Evolutionary conservation across 1,140 invertebrate genomes (phyloP).

Genomic region (Aphis craccivora): DNA sequence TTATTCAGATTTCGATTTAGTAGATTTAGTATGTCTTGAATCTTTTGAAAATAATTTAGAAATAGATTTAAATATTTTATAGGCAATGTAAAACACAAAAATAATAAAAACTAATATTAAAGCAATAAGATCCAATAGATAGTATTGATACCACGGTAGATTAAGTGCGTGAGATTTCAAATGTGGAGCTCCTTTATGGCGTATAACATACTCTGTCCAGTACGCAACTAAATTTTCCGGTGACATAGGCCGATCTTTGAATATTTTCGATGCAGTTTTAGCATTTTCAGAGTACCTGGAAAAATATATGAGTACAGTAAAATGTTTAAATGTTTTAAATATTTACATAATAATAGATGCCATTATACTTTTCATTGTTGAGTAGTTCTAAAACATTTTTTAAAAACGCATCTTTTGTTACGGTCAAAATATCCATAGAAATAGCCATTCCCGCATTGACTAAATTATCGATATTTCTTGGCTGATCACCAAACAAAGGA

Average conservation of each 20-base stretch:
- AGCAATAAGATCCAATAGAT: slow-evolving; percentile 59
- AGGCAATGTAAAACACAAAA: background rate
- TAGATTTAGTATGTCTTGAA: background rate
- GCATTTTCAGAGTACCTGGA: slow-evolving; percentile 15
- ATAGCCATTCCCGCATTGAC: slow-evolving; percentile 63
- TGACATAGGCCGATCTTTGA: slow-evolving; percentile 60
- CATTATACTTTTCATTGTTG: background rate
- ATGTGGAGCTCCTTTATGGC: slow-evolving; percentile 52
- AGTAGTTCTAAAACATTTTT: slow-evolving; percentile 59
- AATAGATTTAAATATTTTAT: background rate
- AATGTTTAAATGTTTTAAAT: background rate
- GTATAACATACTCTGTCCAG: slow-evolving; percentile 62
- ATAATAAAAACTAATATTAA: background rate
- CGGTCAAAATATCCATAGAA: slow-evolving; percentile 62
- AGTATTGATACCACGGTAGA: slow-evolving; percentile 60
- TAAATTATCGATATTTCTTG: slow-evolving; percentile 63
- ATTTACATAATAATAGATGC: background rate
- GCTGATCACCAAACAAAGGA: too few relatives aligned
- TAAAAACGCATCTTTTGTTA: slow-evolving; percentile 61
- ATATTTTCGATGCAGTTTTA: slow-evolving; percentile 41
- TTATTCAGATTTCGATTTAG: background rate
- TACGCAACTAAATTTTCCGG: slow-evolving; percentile 25
- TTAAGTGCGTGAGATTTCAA: slow-evolving; percentile 58
- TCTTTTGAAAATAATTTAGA: background rate
- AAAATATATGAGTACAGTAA: background rate